Evolutionary conservation across 92 coral and sea anemone species (phyloP), one percentile per base, ranked within the genome.

Genomic region (Epizoanthus rinbou): DNA sequence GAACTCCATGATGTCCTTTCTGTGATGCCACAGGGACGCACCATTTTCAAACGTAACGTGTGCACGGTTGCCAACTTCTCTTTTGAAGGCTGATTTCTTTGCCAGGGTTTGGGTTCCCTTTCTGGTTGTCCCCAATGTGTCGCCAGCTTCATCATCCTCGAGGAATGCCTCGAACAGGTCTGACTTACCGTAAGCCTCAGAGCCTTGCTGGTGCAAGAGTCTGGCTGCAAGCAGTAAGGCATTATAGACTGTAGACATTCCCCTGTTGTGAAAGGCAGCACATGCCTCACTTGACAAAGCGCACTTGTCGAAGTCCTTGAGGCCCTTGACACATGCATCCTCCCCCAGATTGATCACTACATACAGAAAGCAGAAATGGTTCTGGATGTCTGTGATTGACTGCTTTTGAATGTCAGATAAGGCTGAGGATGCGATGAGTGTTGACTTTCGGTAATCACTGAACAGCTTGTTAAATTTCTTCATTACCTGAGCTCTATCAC

Each of bases 401-500:
- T 72, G 76, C 16, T 72, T 72, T 17, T 72, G 60, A 71, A 56
- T 71, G 58, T 71, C 76, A 71, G 59, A n/a, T 71, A 71, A 45
- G 22, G 45, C 64, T 53, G 79, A 39, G 47, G 79, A 74, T 24
- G 23, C 64, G 22, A 15, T 54, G 64, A 74, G 79, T 74, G 45
- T 53, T 24, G 47, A 24, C 8, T 53, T 74, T 53, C 64, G 17
- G 45, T 74, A 74, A 54, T 74, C 64, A 74, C 53, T 54, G 45
- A 73, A 53, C 13, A 53, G 13, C 21, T 53, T 73, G 64, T 73
- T 73, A 53, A 73, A 73, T 74, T 74, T 74, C 24, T 78, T 78
- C 83, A 64, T 78, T 22, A 78, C 83, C 21, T 78, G 71, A 37
- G 83, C 83, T 11, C 83, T 60, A 17, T 78, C 83, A 60, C 69